These are phyloP conservation scores for Junonia oenone DNA, from an alignment of 2,888 invertebrate species.

Conservation along the genomic window DNA sequence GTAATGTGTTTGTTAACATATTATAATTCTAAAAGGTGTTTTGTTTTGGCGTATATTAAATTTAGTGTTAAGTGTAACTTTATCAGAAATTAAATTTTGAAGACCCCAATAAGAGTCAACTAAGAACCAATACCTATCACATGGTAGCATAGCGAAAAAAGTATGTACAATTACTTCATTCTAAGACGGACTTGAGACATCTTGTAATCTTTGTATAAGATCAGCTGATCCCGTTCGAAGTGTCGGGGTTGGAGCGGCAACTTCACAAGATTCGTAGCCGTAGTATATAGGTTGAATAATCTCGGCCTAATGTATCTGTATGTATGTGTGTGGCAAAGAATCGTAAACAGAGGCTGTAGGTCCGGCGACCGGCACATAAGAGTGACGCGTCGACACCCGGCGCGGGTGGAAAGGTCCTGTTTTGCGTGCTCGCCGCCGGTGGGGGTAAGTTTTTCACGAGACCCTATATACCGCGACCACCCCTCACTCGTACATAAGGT, in stretches of 20 bases:
- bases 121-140: too few relatives aligned
- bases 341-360: slow-evolving; percentile 36
- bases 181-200: too few relatives aligned
- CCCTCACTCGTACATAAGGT: slow-evolving; percentile 77
- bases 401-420: slow-evolving; percentile 71
- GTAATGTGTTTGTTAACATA: too few relatives aligned
- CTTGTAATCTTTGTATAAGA: neutral
- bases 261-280: neutral
- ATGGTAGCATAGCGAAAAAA: too few relatives aligned
- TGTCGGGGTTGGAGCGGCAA: neutral
- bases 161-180: too few relatives aligned
- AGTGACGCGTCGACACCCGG: slow-evolving; percentile 60
- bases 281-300: slow-evolving; percentile 12
- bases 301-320: slow-evolving; percentile 11
- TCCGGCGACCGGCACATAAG: slow-evolving; percentile 51
- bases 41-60: too few relatives aligned
- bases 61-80: too few relatives aligned
- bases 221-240: slow-evolving; percentile 6
- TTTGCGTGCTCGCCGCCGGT: slow-evolving; percentile 73
- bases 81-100: too few relatives aligned
- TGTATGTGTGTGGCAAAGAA: slow-evolving; percentile 19
- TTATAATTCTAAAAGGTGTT: too few relatives aligned
- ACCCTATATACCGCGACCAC: slow-evolving; percentile 79
- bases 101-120: too few relatives aligned
- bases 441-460: slow-evolving; percentile 80